phyloP scores from a whole-genome alignment of 2,113 vertebrate species.

The Aptenodytes patagonicus region DNA sequence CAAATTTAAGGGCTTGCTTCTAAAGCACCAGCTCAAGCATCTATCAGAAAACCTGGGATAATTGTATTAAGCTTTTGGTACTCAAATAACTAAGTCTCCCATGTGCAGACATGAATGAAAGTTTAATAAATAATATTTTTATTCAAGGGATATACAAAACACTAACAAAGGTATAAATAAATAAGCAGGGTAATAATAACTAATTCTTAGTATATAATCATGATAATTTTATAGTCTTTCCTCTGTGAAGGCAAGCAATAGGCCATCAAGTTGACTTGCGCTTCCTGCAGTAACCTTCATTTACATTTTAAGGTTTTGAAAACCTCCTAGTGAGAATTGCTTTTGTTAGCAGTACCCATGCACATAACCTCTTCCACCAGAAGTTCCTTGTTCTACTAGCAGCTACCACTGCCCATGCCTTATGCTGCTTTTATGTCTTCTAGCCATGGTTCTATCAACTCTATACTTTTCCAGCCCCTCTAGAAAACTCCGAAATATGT shows the following conservation, averaged over 20 bases:
- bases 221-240: background rate
- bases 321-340: background rate
- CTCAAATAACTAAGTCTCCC: background rate
- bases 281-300: background rate
- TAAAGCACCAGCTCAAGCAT: background rate
- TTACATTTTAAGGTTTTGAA: background rate
- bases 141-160: background rate
- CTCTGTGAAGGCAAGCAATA: background rate
- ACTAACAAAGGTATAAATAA: background rate
- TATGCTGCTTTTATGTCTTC: background rate
- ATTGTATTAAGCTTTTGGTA: background rate
- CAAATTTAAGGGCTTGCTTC: background rate
- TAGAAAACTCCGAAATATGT: background rate
- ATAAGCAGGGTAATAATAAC: background rate
- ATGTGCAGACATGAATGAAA: background rate
- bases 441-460: background rate
- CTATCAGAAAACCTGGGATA: background rate
- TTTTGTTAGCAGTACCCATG: background rate
- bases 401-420: background rate
- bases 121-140: background rate
- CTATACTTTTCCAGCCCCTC: background rate
- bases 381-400: background rate
- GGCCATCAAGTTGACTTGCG: background rate
- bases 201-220: background rate
- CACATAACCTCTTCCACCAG: background rate